These are phyloP conservation scores for Drosophila fuyamai DNA, from an alignment of 1,140 invertebrate species.

Conservation along the genomic window DNA sequence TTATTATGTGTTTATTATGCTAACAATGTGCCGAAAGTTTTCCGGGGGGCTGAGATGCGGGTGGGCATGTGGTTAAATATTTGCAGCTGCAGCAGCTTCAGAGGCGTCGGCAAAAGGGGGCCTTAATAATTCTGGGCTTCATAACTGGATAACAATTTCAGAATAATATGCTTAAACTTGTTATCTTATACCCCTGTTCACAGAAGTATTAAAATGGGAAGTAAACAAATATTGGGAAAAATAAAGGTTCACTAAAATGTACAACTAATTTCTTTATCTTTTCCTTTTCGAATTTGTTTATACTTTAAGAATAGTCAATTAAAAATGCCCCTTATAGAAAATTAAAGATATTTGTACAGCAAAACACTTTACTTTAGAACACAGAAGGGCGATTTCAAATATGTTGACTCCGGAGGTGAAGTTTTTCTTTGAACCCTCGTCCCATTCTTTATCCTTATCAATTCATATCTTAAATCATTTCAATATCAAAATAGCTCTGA, in stretches of 20 bases:
- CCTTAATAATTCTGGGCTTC: background rate
- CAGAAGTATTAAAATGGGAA: background rate
- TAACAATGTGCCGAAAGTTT: slow-evolving; percentile 76
- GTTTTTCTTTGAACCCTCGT: slow-evolving; percentile 7
- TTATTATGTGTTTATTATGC: slow-evolving; percentile 82
- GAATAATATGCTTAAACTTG: background rate
- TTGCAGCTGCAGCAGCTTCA: slow-evolving; percentile 33
- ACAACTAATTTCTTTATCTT: too few species aligned
- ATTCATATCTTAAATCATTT: slow-evolving; percentile 21
- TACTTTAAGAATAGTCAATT: too few species aligned
- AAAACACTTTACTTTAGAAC: background rate
- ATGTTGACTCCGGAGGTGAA: too few species aligned
- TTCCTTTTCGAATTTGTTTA: too few species aligned
- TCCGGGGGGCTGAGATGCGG: slow-evolving; percentile 15
- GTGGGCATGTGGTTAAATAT: slow-evolving; percentile 44
- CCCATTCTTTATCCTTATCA: background rate
- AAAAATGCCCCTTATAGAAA: background rate
- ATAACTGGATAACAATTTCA: background rate
- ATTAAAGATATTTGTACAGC: background rate
- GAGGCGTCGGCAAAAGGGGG: slow-evolving; percentile 17
- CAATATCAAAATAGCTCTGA: slow-evolving; percentile 25
- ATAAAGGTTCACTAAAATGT: too few species aligned
- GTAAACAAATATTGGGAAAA: background rate
- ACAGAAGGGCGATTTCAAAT: background rate
- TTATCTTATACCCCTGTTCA: background rate